Conservation (phyloP, 2,113 vertebrate genomes). For the Cichladusa arquata region DNA sequence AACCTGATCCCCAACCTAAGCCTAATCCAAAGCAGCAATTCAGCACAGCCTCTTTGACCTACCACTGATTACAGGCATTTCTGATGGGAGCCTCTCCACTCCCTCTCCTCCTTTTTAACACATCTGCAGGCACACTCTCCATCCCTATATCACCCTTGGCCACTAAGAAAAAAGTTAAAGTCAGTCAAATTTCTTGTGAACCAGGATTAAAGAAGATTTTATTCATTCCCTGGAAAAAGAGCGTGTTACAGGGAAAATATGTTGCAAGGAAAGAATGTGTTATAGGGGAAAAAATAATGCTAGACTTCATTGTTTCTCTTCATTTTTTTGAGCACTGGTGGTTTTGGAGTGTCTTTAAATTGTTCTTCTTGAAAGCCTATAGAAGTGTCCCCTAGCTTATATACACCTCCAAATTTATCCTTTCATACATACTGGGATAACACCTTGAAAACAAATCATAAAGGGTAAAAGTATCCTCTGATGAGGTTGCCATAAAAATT, state of each 20-base stretch:
- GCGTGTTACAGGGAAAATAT: not conserved
- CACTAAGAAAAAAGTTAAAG: not conserved
- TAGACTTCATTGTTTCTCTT: not conserved
- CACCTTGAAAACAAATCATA: not conserved
- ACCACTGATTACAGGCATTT: not conserved
- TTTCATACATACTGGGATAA: not conserved
- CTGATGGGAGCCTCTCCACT: not conserved
- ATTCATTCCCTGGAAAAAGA: not conserved
- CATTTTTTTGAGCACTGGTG: accelerated
- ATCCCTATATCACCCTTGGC: not conserved
- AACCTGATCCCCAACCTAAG: slow-evolving; percentile 19
- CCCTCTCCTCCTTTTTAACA: not conserved
- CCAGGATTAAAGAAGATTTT: not conserved
- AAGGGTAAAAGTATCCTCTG: too few species aligned
- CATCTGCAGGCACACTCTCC: not conserved
- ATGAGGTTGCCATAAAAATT: too few species aligned
- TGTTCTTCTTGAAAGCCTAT: not conserved
- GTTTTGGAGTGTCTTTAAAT: not conserved
- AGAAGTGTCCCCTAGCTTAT: not conserved
- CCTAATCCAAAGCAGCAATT: not conserved
- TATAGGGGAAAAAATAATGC: not conserved
- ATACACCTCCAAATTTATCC: not conserved
- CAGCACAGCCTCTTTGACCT: not conserved
- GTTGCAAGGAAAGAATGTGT: not conserved
- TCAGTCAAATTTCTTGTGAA: not conserved